Evolutionary conservation across 2,113 vertebrate genomes (phyloP).

Genomic region (Tauraco erythrolophus): DNA sequence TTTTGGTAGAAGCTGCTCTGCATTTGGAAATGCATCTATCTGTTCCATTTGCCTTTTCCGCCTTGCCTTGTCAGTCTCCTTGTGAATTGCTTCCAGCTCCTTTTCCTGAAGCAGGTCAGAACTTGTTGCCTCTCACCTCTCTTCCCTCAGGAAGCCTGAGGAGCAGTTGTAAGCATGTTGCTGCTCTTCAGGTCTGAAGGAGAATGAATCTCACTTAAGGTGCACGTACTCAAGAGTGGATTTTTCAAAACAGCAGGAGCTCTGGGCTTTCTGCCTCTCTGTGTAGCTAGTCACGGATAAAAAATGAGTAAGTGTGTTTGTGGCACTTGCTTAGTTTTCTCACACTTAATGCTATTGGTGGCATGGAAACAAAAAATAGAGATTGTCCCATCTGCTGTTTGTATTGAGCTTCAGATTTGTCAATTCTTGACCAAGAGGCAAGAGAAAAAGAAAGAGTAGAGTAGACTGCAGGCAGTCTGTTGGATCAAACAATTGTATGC

Average conservation of each 20-base stretch:
- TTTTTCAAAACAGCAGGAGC: not conserved
- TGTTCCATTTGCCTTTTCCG: not conserved
- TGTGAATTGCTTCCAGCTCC: conserved; percentile 6
- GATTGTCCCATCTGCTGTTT: not conserved
- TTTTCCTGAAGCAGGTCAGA: not conserved
- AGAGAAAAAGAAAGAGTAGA: not conserved
- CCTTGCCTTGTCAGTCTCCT: not conserved
- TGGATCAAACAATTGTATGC: not conserved
- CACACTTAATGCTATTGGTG: not conserved
- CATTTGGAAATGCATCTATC: not conserved
- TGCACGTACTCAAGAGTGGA: not conserved
- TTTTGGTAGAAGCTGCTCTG: not conserved
- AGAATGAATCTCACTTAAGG: not conserved
- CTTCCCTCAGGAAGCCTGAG: not conserved
- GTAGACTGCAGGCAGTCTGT: not conserved
- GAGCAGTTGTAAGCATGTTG: not conserved
- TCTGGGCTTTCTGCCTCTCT: not conserved
- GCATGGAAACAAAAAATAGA: not conserved
- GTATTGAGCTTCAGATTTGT: not conserved
- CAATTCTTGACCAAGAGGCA: not conserved
- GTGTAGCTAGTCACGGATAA: not conserved
- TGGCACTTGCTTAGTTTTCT: not conserved
- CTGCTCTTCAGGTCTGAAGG: not conserved
- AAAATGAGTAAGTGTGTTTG: not conserved
- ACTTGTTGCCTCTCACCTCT: not conserved